Conservation (phyloP, 1,140 invertebrate genomes). For the Panulirus ornatus region DNA sequence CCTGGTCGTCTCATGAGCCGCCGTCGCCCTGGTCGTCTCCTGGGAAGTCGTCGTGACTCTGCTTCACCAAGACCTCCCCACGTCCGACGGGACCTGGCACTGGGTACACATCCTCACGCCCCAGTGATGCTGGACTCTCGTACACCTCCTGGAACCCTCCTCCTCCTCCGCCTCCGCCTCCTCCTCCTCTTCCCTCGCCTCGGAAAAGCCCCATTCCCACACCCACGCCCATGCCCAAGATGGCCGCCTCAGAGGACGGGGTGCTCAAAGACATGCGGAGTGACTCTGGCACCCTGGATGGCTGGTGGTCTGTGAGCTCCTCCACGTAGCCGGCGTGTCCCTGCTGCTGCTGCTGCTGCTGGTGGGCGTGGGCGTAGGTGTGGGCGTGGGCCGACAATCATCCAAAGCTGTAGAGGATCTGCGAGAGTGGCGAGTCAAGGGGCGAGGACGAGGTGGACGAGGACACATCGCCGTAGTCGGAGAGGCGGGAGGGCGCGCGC, state of each 20-base stretch:
- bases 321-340: background rate
- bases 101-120: background rate
- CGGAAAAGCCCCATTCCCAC: slow-evolving; percentile 56
- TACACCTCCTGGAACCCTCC: slow-evolving; percentile 20
- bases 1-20: background rate
- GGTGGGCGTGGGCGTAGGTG: slow-evolving; percentile 44
- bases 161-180: no score
- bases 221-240: slow-evolving; percentile 63
- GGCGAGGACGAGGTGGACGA: slow-evolving; percentile 58
- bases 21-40: background rate
- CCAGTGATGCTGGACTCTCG: background rate
- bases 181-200: slow-evolving; percentile 21
- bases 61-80: background rate
- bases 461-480: slow-evolving; percentile 65
- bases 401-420: slow-evolving; percentile 70
- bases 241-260: slow-evolving; percentile 41
- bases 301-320: background rate
- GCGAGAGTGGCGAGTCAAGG: slow-evolving; percentile 62
- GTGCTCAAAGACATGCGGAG: slow-evolving; percentile 2
- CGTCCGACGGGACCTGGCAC: background rate
- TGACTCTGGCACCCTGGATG: slow-evolving; percentile 24
- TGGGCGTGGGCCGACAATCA: slow-evolving; percentile 68
- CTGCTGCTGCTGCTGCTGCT: background rate
- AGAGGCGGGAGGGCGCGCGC: slow-evolving; percentile 58
- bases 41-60: background rate